phyloP scores from a whole-genome alignment of 2,888 invertebrate species.

The Lithodes maja region DNA sequence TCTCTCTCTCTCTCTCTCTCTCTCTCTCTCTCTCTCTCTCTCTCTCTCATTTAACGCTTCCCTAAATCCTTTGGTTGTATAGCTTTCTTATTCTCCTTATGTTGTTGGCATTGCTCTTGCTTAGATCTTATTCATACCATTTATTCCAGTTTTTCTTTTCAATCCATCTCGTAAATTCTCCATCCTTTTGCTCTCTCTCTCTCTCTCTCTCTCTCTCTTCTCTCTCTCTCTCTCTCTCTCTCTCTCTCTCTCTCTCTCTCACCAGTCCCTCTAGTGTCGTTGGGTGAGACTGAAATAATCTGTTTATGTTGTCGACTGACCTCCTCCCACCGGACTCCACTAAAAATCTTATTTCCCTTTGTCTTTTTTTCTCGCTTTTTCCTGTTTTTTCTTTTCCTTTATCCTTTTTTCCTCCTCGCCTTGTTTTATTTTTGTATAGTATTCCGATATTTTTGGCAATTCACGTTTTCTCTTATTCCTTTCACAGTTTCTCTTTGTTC shows the following conservation, averaged over 20 bases:
- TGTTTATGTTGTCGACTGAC: neutral
- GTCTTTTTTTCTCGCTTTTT: conserved; percentile 6
- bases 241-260: neutral
- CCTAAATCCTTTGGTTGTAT: neutral
- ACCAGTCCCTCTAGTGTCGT: neutral
- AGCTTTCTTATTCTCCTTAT: too few species aligned
- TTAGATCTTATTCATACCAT: too few species aligned
- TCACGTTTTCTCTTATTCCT: too few species aligned
- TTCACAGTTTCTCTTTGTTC: too few species aligned
- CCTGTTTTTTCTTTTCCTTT: neutral
- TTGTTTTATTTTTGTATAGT: neutral
- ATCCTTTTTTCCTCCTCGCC: neutral
- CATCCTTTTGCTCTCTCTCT: neutral
- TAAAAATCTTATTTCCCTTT: neutral
- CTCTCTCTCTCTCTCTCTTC: neutral
- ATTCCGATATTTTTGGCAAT: too few species aligned
- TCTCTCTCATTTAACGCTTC: neutral
- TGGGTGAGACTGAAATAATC: neutral
- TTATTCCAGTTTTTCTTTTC: too few species aligned
- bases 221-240: neutral
- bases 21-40: neutral
- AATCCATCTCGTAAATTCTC: too few species aligned
- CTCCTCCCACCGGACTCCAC: neutral
- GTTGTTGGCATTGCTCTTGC: too few species aligned
- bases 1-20: neutral